Evolutionary conservation across 1,140 invertebrate genomes (phyloP), one percentile per base, ranked within the genome.

Genomic region (Palaemon carinicauda): DNA sequence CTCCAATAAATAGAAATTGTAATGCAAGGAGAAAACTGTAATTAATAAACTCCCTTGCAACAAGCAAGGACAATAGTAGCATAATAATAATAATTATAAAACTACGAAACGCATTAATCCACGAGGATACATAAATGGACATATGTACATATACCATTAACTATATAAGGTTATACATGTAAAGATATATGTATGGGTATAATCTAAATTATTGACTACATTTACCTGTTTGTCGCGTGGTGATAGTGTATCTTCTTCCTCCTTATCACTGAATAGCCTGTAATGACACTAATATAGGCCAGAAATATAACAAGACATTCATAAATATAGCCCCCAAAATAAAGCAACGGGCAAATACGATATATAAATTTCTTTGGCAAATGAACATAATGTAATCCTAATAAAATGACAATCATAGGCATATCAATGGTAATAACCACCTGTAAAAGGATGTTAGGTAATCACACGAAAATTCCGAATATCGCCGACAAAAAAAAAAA

Each of bases 171-270:
- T 14, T 29, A 41, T 14, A 74, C 10, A 21, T 31, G 19, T 75
- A 21, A 50, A 31, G 31, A 75, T 51, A 75, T 41, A 41, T 41
- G 41, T 41, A 51, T 75, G 33, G 73, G 81, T 77, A 77, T 78
- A 87, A 60, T 81, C 79, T 81, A 87, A 41, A 82, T 87, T 69
- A 87, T 50, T 81, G 78, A 87, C 85, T 87, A 87, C 85, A 87
- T 87, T 87, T 87, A 87, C 85, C 85, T 87, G 85, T 78, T 85
- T 87, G 85, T 87, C 85, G 85, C 74, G 85, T 87, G 85, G 85
- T 87, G 85, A 87, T 78, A 80, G 85, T 87, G 79, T 87, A 81
- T 81, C 85, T 82, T 87, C 79, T 87, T 82, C 79, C 79, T 87
- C 85, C 85, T 87, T 81, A 75, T 80, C 85, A 79, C 85, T 87